Evolutionary conservation across 2,113 vertebrate species (phyloP).

Genomic region (Lampris megalopsis): DNA sequence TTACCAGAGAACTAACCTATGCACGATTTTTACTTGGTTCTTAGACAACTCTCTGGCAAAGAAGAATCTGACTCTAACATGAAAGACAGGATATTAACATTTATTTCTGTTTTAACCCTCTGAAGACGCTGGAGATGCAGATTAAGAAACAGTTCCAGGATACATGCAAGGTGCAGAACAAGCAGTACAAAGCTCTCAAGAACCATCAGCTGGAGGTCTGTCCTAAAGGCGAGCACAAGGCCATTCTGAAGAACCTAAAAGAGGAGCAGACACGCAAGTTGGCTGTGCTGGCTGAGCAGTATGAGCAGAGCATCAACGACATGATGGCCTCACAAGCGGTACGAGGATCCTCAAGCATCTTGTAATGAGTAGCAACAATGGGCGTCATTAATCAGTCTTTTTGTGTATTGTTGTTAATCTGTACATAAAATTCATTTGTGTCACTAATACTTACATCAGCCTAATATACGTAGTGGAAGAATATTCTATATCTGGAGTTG

Average conservation of each 20-base stretch:
- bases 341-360: conserved; percentile 43
- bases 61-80: background rate
- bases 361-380: conserved; percentile 16
- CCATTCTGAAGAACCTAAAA: conserved; percentile 94
- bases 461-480: too few species aligned
- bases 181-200: conserved; percentile 99
- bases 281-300: conserved; percentile 97
- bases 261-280: conserved; percentile 98
- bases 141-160: conserved; percentile 99
- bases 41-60: background rate
- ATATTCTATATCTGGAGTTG: too few species aligned
- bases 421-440: background rate
- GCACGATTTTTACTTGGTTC: too few species aligned
- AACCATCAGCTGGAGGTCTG: conserved; percentile 99
- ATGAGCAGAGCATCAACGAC: conserved; percentile 99
- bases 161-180: conserved; percentile 99
- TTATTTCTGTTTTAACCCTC: conserved; percentile 38
- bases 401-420: conserved; percentile 6
- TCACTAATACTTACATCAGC: background rate
- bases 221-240: conserved; percentile 97
- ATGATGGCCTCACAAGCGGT: conserved; percentile 99
- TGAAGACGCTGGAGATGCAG: conserved; percentile 97
- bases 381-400: conserved; percentile 7
- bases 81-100: background rate
- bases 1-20: too few species aligned